phyloP scores from a whole-genome alignment of 1,140 invertebrate genomes.

The Sesamia nonagrioides region DNA sequence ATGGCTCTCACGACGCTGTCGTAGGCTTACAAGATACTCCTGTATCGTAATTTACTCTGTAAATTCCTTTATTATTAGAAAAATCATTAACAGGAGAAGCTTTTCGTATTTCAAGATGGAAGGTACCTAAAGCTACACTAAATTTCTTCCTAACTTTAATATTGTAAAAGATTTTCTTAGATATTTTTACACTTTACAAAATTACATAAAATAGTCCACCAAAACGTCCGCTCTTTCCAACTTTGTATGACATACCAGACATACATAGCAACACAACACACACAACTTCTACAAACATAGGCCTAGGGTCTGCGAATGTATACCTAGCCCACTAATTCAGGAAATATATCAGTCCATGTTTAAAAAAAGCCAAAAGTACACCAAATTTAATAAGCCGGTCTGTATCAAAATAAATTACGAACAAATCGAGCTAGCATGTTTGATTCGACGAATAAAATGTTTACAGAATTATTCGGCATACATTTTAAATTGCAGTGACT shows the following conservation, averaged over 20 bases:
- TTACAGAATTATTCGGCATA: neutral
- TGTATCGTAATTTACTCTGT: neutral
- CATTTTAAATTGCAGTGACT: conserved; percentile 18
- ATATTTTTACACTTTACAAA: too few relatives aligned
- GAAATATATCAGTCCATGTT: too few relatives aligned
- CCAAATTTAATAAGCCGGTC: neutral
- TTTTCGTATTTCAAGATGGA: neutral
- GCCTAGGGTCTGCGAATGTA: too few relatives aligned
- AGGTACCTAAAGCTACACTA: neutral
- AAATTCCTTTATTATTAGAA: neutral
- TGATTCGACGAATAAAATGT: conserved; percentile 30
- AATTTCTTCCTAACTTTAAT: neutral
- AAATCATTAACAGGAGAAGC: conserved; percentile 6
- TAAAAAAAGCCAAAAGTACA: neutral
- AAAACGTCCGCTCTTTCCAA: too few relatives aligned
- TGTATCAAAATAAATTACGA: neutral
- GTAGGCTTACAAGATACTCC: too few relatives aligned
- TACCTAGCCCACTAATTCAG: too few relatives aligned
- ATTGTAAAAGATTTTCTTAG: too few relatives aligned
- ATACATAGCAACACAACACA: too few relatives aligned
- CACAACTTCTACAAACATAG: too few relatives aligned
- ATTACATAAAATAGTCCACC: too few relatives aligned
- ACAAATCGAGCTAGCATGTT: conserved; percentile 1
- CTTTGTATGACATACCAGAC: too few relatives aligned
- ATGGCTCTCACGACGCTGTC: too few relatives aligned